Conservation (phyloP, 2,888 invertebrate genomes). For the Archips crataeganus region DNA sequence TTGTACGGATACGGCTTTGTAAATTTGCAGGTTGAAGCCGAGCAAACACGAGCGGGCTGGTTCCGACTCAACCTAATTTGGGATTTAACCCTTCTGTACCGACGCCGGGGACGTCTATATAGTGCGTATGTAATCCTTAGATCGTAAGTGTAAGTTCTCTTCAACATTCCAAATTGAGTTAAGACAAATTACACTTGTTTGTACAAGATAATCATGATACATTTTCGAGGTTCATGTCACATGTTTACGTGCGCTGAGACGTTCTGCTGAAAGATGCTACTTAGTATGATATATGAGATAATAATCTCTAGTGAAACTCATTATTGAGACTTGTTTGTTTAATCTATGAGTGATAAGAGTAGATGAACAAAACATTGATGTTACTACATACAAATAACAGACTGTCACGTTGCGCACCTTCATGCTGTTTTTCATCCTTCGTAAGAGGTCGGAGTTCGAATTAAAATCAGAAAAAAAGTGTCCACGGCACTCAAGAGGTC, state of each 20-base stretch:
- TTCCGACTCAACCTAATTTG: constrained; percentile 18
- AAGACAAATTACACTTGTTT: constrained; percentile 18
- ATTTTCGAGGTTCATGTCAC: constrained; percentile 6
- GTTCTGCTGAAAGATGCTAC: neutral
- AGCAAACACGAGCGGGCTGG: constrained; percentile 8
- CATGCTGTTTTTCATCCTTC: neutral
- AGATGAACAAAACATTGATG: neutral
- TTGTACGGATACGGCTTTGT: constrained; percentile 20
- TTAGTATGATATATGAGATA: neutral
- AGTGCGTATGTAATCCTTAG: constrained; percentile 7
- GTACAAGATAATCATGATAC: constrained; percentile 6
- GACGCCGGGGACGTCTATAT: neutral
- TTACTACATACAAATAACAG: neutral
- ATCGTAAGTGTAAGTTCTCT: constrained; percentile 11
- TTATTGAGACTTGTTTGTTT: neutral
- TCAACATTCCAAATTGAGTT: neutral
- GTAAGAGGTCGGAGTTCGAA: neutral
- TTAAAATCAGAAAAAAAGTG: neutral
- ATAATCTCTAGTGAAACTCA: neutral
- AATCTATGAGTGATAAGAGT: neutral
- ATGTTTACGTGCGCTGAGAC: neutral
- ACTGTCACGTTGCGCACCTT: neutral
- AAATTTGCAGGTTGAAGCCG: constrained; percentile 21
- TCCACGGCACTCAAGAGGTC: constrained; percentile 7
- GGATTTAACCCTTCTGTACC: constrained; percentile 12